Evolutionary conservation across 2,797 vertebrate species (phyloP).

Genomic region (Nothura maculosa): DNA sequence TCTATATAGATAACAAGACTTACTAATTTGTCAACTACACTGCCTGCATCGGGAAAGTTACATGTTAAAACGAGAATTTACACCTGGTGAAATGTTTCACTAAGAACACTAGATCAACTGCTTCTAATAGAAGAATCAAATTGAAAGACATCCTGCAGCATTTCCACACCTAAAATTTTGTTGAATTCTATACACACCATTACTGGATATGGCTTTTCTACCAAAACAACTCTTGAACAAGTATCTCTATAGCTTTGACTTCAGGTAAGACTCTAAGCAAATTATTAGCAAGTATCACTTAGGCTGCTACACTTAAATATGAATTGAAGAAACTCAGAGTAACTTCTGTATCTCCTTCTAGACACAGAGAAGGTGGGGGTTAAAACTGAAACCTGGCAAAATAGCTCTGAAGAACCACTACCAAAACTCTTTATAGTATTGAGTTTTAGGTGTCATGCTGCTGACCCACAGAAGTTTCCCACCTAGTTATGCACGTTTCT

Average conservation of each 20-base stretch:
- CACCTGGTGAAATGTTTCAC: background rate
- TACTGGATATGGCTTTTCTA: background rate
- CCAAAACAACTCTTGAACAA: background rate
- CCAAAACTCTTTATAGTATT: background rate
- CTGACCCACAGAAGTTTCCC: too few relatives aligned
- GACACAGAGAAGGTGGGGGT: background rate
- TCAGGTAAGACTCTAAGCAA: background rate
- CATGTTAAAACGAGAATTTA: background rate
- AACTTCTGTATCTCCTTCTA: background rate
- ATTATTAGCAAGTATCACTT: background rate
- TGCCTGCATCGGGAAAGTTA: background rate
- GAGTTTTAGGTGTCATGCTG: too few relatives aligned
- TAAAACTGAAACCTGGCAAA: background rate
- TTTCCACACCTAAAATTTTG: background rate
- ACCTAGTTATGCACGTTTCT: too few relatives aligned
- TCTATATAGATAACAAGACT: background rate
- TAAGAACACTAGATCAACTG: background rate
- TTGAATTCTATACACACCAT: background rate
- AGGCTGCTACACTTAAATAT: background rate
- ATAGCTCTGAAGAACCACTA: background rate
- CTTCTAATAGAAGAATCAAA: background rate
- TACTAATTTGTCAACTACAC: background rate
- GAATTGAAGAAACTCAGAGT: background rate
- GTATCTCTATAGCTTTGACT: background rate
- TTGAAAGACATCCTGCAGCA: background rate